Conservation (phyloP, 1,140 invertebrate species). For the Drosophila dunni region DNA sequence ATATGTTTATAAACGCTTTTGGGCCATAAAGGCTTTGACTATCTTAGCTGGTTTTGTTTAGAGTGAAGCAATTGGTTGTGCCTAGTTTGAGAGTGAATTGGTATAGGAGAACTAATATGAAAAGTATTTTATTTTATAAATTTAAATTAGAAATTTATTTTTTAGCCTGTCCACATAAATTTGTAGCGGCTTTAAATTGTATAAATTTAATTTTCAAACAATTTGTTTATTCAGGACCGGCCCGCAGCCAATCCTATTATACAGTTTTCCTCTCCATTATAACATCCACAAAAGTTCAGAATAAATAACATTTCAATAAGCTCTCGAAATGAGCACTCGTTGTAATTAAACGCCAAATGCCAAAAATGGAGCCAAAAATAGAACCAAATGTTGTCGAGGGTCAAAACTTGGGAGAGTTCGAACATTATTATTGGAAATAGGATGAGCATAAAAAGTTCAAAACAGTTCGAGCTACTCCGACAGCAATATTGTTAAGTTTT, state of each 20-base stretch:
- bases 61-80: neutral
- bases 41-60: neutral
- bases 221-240: too few species aligned
- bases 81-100: too few species aligned
- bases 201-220: too few species aligned
- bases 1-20: neutral
- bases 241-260: too few species aligned
- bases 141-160: too few species aligned
- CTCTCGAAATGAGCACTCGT: neutral
- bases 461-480: conserved; percentile 61
- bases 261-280: too few species aligned
- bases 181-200: too few species aligned
- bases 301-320: conserved; percentile 22
- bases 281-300: conserved; percentile 4
- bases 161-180: too few species aligned
- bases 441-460: conserved; percentile 61
- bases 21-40: too few species aligned
- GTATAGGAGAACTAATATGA: too few species aligned
- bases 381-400: neutral
- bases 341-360: conserved; percentile 25
- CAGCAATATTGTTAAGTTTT: conserved; percentile 76
- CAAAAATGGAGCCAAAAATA: conserved; percentile 9
- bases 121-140: too few species aligned
- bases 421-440: conserved; percentile 31
- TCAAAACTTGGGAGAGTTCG: conserved; percentile 5